Evolutionary conservation across 2,797 vertebrate genomes (phyloP), one percentile per base, ranked within the genome.

Genomic region (Sebastes trivittatus): DNA sequence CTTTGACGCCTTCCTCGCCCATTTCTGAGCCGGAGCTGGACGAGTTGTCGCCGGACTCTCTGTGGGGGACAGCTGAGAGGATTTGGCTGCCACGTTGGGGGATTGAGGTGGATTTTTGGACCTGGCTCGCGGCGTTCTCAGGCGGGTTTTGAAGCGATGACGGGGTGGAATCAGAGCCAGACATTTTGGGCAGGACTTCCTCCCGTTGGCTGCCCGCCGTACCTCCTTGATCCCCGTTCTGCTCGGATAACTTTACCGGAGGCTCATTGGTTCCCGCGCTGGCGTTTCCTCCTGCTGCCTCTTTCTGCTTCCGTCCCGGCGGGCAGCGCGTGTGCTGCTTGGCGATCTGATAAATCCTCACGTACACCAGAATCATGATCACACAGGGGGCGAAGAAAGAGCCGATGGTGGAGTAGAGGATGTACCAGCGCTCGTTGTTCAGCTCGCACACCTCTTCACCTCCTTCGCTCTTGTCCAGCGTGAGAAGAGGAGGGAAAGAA

Each of bases 331-430:
- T 94, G 20, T 96, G 96, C 68, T 93, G 95, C 75, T 96, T 97
- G 27, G 97, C 97, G 0, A 98, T 98, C 77, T 97, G 92, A 75
- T 98, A 98, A 85, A 98, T 98, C 81, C 96, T 94, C 59, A 97
- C 52, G 11, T 98, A 98, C n/a, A 98, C 97, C 1, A 98, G 94
- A 74, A 98, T 96, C 97, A 98, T 98, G 67, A 98, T 98, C 75
- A 98, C 92, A 56, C 97, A 98, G 0, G 97, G 97, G 0, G 95
- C 97, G 0, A 98, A 98, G 93, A 98, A 98, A 0, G 97, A 98
- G 2, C 96, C 97, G 0, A 97, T 82, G 84, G 97, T 97, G 80
- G 97, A 98, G 86, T 97, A 96, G 25, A 98, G 94, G 75, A 98
- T 96, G 52, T 98, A 98, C 97, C 97, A 98, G 2, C 94, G 91